phyloP scores from a whole-genome alignment of 2,113 vertebrate genomes.

The Grus americana region DNA sequence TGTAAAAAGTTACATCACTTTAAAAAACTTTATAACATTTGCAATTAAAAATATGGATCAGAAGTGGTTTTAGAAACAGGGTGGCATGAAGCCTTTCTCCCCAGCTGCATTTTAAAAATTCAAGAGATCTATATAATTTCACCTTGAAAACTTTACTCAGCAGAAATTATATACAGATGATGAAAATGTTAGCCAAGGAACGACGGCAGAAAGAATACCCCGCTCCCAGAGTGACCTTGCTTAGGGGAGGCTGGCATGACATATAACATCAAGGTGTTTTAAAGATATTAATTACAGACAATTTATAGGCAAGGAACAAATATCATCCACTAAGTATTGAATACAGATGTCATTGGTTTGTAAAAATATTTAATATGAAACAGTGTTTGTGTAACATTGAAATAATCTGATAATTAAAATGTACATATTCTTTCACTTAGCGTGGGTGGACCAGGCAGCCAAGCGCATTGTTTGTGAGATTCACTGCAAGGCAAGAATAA shows the following conservation, averaged over 20 bases:
- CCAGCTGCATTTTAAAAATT: neutral
- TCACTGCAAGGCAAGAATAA: slow-evolving; percentile 49
- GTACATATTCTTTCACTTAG: slow-evolving; percentile 41
- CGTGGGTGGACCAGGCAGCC: slow-evolving; percentile 42
- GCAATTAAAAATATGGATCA: neutral
- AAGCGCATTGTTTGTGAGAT: slow-evolving; percentile 46
- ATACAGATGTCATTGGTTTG: neutral
- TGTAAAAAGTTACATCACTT: neutral
- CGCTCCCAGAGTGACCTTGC: neutral
- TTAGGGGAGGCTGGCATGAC: neutral
- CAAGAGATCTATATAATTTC: neutral
- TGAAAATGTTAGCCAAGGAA: neutral
- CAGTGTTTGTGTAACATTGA: neutral
- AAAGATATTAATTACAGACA: neutral
- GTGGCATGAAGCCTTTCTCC: neutral
- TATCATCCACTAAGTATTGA: neutral
- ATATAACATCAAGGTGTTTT: neutral
- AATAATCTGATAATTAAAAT: slow-evolving; percentile 64
- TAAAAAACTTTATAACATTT: neutral
- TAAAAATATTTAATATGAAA: slow-evolving; percentile 38
- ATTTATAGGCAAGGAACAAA: neutral
- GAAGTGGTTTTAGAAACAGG: neutral
- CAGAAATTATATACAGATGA: neutral
- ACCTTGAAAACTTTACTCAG: slow-evolving; percentile 10
- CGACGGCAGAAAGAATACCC: neutral